Evolutionary conservation across 2,113 vertebrate genomes (phyloP).

Genomic region (Pampusana beccarii): DNA sequence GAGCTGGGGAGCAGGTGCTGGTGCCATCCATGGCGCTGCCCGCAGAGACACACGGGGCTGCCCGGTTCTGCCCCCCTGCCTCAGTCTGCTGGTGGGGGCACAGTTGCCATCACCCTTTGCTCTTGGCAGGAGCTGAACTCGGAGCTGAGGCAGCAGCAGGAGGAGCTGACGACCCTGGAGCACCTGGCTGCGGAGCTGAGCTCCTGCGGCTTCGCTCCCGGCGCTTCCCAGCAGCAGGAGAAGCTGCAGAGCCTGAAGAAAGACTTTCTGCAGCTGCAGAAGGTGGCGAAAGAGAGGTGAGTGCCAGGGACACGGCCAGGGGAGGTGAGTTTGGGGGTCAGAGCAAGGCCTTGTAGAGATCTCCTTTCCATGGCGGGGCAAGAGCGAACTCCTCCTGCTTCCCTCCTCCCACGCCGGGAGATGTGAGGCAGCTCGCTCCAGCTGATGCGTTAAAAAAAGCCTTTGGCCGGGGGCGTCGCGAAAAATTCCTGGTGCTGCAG

Average conservation of each 20-base stretch:
- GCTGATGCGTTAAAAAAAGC: conserved; percentile 60
- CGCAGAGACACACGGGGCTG: background rate
- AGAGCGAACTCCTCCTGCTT: background rate
- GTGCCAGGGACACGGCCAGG: background rate
- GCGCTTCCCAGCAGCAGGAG: conserved; percentile 80
- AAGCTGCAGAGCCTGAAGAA: conserved; percentile 82
- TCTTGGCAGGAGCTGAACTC: conserved; percentile 83
- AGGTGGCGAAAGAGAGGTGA: conserved; percentile 85
- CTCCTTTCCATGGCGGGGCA: background rate
- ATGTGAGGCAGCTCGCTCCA: conserved; percentile 18
- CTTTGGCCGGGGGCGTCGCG: conserved; percentile 37
- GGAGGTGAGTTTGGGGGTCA: background rate
- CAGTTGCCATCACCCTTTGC: background rate
- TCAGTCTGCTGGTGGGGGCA: background rate
- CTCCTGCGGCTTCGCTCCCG: conserved; percentile 72
- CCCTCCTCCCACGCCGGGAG: conserved; percentile 8
- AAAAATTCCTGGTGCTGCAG: conserved; percentile 27
- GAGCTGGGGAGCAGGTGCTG: background rate
- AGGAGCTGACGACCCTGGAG: conserved; percentile 83
- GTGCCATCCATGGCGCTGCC: background rate
- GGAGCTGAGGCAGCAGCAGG: conserved; percentile 87
- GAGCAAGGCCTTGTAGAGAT: background rate
- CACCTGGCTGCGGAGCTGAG: conserved; percentile 81
- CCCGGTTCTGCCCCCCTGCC: background rate
- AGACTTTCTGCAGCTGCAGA: conserved; percentile 85